These are phyloP conservation scores for Phaethornis superciliosus DNA, from an alignment of 2,113 vertebrate genomes.

Conservation along the genomic window DNA sequence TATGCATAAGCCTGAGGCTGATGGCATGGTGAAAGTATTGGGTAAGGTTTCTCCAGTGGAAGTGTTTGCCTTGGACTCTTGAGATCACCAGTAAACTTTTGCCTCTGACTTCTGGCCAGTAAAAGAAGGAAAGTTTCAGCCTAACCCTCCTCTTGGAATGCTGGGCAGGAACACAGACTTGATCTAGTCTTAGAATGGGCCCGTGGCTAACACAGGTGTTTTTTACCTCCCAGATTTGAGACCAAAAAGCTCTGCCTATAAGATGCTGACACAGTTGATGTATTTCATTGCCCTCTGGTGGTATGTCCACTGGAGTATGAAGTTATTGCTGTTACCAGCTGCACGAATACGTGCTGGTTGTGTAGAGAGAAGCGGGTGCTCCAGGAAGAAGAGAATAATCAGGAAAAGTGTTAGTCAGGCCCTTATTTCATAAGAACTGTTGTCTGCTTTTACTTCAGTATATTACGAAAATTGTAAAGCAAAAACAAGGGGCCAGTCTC, in stretches of 20 bases:
- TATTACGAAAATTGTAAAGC: background rate
- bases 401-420: background rate
- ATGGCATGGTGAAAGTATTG: background rate
- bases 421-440: background rate
- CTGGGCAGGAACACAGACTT: background rate
- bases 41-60: background rate
- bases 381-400: background rate
- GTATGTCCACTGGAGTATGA: background rate
- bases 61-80: background rate
- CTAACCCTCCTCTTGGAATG: background rate
- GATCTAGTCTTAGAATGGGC: background rate
- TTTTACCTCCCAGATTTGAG: background rate
- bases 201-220: background rate
- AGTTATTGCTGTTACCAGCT: background rate
- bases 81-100: background rate
- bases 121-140: background rate
- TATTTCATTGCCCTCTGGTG: constrained; percentile 41
- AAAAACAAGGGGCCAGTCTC: background rate
- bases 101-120: background rate
- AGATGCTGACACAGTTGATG: background rate
- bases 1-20: background rate
- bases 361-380: background rate
- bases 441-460: background rate
- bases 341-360: background rate
- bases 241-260: background rate